Conservation (phyloP, 2,113 vertebrate species). For the Tachuris rubrigastra region DNA sequence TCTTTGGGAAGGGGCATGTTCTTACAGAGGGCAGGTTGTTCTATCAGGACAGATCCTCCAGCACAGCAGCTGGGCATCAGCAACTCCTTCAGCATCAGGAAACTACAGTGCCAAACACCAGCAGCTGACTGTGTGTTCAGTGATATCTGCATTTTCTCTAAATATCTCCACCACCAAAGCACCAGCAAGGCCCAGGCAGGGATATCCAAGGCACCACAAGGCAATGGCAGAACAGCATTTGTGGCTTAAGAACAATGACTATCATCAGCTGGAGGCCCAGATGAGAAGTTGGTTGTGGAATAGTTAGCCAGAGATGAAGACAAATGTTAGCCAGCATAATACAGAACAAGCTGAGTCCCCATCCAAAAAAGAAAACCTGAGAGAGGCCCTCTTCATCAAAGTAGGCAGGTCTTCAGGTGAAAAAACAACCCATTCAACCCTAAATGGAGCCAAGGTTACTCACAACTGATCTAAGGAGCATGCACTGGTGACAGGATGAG, state of each 20-base stretch:
- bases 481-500: neutral
- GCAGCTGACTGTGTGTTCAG: neutral
- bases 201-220: neutral
- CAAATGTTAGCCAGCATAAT: neutral
- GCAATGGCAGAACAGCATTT: neutral
- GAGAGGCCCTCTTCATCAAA: neutral
- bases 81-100: neutral
- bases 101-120: neutral
- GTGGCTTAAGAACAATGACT: neutral
- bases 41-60: neutral
- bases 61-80: neutral
- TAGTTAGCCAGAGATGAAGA: neutral
- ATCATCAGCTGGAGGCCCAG: neutral
- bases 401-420: neutral
- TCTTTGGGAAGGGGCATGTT: neutral
- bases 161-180: neutral
- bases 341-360: neutral
- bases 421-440: neutral
- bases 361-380: neutral
- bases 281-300: neutral
- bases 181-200: neutral
- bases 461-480: neutral
- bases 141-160: neutral
- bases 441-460: neutral
- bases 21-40: neutral